Evolutionary conservation across 2,888 invertebrate genomes (phyloP).

Genomic region (Syrphus vitripennis): DNA sequence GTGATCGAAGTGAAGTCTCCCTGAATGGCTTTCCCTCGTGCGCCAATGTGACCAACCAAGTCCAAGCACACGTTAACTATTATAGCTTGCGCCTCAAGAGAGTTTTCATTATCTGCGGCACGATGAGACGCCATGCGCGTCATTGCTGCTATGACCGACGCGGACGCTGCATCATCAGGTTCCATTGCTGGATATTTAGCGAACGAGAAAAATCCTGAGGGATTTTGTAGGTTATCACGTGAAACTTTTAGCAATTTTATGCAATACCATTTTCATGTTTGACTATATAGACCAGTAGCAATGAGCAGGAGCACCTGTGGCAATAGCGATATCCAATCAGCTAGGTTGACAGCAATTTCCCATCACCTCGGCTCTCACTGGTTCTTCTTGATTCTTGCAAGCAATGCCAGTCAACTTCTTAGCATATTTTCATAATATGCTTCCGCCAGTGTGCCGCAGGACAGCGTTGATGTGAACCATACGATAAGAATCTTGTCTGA

Average conservation of each 20-base stretch:
- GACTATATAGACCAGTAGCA: conserved; percentile 25
- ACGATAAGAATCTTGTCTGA: conserved; percentile 65
- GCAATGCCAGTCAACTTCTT: conserved; percentile 38
- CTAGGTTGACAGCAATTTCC: conserved; percentile 50
- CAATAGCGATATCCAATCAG: conserved; percentile 36
- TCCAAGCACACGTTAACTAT: conserved; percentile 26
- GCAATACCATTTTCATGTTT: conserved; percentile 60
- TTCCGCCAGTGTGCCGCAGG: conserved; percentile 31
- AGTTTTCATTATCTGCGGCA: conserved; percentile 36
- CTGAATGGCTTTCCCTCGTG: conserved; percentile 49
- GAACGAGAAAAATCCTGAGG: conserved; percentile 47
- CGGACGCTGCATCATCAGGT: conserved; percentile 13
- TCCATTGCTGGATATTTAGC: conserved; percentile 32
- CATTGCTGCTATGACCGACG: neutral
- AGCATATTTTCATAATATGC: conserved; percentile 67
- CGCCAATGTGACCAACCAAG: neutral
- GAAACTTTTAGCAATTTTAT: conserved; percentile 55
- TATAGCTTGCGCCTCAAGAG: conserved; percentile 29
- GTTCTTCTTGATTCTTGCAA: neutral
- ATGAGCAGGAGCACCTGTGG: conserved; percentile 35
- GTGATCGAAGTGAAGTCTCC: conserved; percentile 63
- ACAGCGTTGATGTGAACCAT: conserved; percentile 22
- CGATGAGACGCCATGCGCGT: conserved; percentile 19
- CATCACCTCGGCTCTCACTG: conserved; percentile 45
- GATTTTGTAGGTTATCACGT: conserved; percentile 64